These are phyloP conservation scores for Eumeta japonica DNA, from an alignment of 1,140 invertebrate genomes.

Conservation along the genomic window DNA sequence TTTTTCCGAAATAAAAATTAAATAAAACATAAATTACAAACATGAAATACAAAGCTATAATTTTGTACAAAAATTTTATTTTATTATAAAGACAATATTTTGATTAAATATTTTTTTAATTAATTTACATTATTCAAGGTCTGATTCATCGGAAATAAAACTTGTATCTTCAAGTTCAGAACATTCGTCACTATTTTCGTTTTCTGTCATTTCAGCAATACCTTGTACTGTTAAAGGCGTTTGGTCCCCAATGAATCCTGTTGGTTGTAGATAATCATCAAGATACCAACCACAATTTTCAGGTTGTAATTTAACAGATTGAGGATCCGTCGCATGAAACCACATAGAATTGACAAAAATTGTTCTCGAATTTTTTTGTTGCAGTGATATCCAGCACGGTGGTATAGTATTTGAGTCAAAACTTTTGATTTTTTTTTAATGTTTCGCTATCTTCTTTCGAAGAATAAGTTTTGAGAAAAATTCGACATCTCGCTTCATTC, in stretches of 20 bases:
- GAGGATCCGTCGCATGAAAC: constrained; percentile 18
- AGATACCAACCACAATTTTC: no score
- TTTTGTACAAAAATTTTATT: no score
- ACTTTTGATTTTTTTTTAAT: constrained; percentile 20
- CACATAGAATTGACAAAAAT: constrained; percentile 22
- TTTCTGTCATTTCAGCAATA: constrained; percentile 12
- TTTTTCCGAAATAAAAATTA: no score
- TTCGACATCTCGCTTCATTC: constrained; percentile 19
- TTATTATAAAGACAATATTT: no score
- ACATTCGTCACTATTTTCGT: constrained; percentile 10
- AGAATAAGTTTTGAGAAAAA: constrained; percentile 19
- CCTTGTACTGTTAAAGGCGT: constrained; percentile 16
- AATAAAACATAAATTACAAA: no score
- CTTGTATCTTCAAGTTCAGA: no score
- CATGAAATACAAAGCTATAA: no score
- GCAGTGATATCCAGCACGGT: constrained; percentile 22
- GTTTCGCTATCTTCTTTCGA: constrained; percentile 14
- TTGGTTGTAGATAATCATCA: constrained; percentile 18
- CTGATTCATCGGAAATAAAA: no score
- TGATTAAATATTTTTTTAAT: no score
- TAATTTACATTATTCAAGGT: no score
- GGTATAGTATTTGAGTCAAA: constrained; percentile 20
- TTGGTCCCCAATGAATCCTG: constrained; percentile 17
- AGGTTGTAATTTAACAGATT: constrained; percentile 13
- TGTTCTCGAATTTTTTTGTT: constrained; percentile 21